Evolutionary conservation across 2,113 vertebrate genomes (phyloP).

Genomic region (Cebidichthys violaceus): DNA sequence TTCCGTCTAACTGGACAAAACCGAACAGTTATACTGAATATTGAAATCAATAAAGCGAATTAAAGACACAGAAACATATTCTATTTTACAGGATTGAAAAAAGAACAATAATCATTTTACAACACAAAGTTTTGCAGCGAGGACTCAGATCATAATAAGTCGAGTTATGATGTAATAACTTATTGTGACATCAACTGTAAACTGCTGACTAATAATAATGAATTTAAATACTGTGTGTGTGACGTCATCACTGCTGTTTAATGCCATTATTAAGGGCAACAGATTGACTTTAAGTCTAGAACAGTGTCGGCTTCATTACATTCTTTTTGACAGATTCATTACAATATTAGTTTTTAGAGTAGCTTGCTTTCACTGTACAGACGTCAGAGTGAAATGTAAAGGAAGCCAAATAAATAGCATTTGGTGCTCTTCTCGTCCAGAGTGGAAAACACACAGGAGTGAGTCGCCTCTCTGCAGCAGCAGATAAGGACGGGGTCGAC

Average conservation of each 20-base stretch:
- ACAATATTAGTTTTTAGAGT: background rate
- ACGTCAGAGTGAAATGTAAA: background rate
- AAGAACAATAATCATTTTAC: no score
- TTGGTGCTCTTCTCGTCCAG: background rate
- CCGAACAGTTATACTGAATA: no score
- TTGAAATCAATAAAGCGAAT: no score
- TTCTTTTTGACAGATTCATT: background rate
- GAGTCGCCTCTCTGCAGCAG: constrained; percentile 46
- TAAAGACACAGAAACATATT: background rate
- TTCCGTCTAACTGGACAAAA: no score
- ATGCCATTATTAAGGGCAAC: background rate
- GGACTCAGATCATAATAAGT: background rate
- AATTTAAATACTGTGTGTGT: background rate
- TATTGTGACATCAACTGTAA: background rate
- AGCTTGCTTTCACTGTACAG: background rate
- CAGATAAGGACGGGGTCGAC: constrained; percentile 70
- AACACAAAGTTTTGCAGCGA: background rate
- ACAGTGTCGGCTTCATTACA: background rate
- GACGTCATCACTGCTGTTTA: background rate
- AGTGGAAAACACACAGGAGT: constrained; percentile 18
- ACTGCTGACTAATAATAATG: background rate
- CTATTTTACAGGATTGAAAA: no score
- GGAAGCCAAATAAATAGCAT: background rate
- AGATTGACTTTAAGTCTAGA: background rate
- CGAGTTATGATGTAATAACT: background rate